phyloP scores from a whole-genome alignment of 2,888 invertebrate species.

The Chrysolina oricalcia region DNA sequence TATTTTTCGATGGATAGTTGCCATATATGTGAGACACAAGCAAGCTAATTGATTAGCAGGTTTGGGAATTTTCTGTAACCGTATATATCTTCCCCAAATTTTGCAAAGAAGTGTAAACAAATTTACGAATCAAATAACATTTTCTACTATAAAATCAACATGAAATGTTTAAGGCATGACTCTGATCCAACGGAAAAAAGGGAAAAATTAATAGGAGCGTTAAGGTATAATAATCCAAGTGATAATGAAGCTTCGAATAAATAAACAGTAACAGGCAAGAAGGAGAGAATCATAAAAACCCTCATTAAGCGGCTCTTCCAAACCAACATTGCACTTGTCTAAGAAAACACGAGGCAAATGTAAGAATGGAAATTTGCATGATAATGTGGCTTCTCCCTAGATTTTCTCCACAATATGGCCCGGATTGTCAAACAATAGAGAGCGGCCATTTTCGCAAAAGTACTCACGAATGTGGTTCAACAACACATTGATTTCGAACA shows the following conservation, averaged over 20 bases:
- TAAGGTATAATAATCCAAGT: constrained; percentile 52
- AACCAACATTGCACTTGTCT: constrained; percentile 68
- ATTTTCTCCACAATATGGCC: constrained; percentile 63
- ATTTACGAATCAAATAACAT: not conserved
- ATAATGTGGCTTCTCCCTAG: constrained; percentile 68
- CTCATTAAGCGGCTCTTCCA: constrained; percentile 63
- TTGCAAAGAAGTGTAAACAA: not conserved
- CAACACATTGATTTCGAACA: constrained; percentile 52
- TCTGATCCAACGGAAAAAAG: not conserved
- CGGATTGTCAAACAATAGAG: constrained; percentile 59
- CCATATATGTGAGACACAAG: no score
- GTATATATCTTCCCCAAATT: no score
- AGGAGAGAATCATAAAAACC: constrained; percentile 60
- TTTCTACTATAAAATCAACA: not conserved
- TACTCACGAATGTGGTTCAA: constrained; percentile 46
- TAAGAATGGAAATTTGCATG: constrained; percentile 72
- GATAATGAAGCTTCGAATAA: constrained; percentile 63
- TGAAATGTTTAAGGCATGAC: not conserved
- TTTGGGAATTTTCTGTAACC: no score
- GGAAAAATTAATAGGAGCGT: constrained; percentile 17
- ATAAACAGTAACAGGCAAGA: constrained; percentile 57
- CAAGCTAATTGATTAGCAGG: no score
- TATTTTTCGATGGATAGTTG: no score
- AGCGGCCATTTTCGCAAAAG: constrained; percentile 33
- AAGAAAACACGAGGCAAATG: constrained; percentile 69